Conservation (phyloP, 2,888 invertebrate species). For the Acrobasis repandana region DNA sequence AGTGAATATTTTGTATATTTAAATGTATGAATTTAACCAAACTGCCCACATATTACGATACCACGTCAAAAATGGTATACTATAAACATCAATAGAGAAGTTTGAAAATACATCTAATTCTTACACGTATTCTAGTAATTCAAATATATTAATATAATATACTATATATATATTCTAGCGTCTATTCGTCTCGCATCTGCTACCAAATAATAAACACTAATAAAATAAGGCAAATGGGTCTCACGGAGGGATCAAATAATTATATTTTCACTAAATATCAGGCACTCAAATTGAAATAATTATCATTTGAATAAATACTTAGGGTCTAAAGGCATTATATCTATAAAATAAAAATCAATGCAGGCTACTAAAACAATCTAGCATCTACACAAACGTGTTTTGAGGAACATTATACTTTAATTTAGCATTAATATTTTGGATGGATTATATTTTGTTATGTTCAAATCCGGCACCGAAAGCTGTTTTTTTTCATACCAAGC, state of each 20-base stretch:
- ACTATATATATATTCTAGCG: conserved; percentile 52
- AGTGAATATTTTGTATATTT: conserved; percentile 8
- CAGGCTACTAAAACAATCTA: conserved; percentile 30
- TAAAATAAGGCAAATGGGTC: conserved; percentile 79
- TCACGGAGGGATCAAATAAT: conserved; percentile 77
- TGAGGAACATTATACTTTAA: conserved; percentile 33
- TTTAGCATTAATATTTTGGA: conserved; percentile 53
- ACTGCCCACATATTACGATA: conserved; percentile 35
- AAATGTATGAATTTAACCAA: conserved; percentile 23
- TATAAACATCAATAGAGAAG: conserved; percentile 59
- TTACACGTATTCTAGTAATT: conserved; percentile 51
- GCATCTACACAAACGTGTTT: conserved; percentile 22
- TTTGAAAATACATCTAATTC: conserved; percentile 50
- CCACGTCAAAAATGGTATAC: conserved; percentile 49
- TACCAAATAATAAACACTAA: conserved; percentile 63
- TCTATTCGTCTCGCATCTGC: conserved; percentile 53
- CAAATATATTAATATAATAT: conserved; percentile 37
- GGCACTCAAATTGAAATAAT: conserved; percentile 77
- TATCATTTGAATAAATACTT: conserved; percentile 45
- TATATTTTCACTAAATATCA: conserved; percentile 60
- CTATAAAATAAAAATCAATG: conserved; percentile 31
- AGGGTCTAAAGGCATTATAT: conserved; percentile 42
- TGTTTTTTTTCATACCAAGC: conserved; percentile 22
- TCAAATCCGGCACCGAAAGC: conserved; percentile 31
- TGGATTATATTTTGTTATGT: conserved; percentile 49